Conservation (phyloP, 2,797 vertebrate species). For the Erpetoichthys calabaricus region DNA sequence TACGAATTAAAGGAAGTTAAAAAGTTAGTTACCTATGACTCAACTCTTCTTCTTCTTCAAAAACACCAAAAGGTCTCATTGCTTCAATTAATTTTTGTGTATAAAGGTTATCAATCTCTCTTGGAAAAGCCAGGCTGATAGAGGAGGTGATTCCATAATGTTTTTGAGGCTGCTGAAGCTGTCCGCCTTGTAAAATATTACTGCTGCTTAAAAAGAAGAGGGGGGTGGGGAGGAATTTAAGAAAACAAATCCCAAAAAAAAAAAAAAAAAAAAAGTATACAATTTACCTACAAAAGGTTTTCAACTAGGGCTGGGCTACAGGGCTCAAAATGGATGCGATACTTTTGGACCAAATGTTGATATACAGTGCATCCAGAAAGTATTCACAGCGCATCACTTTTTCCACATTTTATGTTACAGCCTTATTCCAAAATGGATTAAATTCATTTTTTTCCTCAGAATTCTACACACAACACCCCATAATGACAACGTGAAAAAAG, state of each 20-base stretch:
- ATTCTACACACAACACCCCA: too few relatives aligned
- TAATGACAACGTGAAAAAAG: too few relatives aligned
- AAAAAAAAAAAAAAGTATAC: neutral
- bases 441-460: too few relatives aligned
- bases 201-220: conserved; percentile 27
- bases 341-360: too few relatives aligned
- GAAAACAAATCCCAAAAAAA: conserved; percentile 7
- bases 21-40: conserved; percentile 66
- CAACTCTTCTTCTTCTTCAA: conserved; percentile 83
- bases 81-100: conserved; percentile 79
- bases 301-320: too few relatives aligned
- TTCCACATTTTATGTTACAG: too few relatives aligned
- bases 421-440: too few relatives aligned
- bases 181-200: conserved; percentile 55
- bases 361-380: too few relatives aligned
- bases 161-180: conserved; percentile 60
- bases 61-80: conserved; percentile 86
- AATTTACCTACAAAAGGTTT: too few relatives aligned
- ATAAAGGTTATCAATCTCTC: conserved; percentile 72
- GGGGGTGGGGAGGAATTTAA: too few relatives aligned
- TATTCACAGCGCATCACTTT: too few relatives aligned
- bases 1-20: neutral
- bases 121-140: conserved; percentile 75
- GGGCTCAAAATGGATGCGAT: too few relatives aligned
- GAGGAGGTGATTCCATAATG: conserved; percentile 85